Percentiles rank a stretch among this genome's conserved stretches.
phyloP scores from a whole-genome alignment of 2,888 invertebrate genomes.

The Pristionchus arcanus region DNA sequence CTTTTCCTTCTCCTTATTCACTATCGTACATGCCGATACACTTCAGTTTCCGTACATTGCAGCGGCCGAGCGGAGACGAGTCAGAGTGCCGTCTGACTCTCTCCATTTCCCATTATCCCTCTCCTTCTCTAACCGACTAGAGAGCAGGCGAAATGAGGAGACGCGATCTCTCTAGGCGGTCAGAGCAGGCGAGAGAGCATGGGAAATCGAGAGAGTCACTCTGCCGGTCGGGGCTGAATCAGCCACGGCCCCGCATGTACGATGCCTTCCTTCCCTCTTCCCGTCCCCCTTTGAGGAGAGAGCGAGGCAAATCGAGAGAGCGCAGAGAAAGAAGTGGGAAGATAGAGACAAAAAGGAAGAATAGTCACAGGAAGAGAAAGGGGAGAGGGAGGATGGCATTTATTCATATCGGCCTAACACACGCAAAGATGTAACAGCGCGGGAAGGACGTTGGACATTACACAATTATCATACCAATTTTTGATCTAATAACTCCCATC shows the following conservation, averaged over 20 bases:
- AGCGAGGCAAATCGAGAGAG: neutral
- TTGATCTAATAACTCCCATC: neutral
- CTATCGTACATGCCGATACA: constrained; percentile 41
- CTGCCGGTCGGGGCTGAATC: constrained; percentile 16
- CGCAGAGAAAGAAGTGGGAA: neutral
- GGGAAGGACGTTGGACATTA: neutral
- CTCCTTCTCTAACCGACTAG: too few species aligned
- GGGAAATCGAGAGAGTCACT: neutral
- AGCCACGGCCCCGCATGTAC: neutral
- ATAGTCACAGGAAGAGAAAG: constrained; percentile 30
- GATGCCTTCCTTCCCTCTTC: constrained; percentile 7
- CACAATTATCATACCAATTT: neutral
- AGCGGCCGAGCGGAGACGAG: neutral
- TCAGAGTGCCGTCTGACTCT: neutral
- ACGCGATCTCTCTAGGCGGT: neutral
- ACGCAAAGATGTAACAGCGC: neutral
- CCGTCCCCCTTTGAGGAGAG: neutral
- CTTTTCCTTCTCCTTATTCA: constrained; percentile 14
- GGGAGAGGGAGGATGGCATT: constrained; percentile 44
- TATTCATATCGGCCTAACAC: constrained; percentile 25
- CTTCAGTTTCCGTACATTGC: constrained; percentile 43
- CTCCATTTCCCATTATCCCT: too few species aligned
- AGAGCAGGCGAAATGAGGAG: too few species aligned
- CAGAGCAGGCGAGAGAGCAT: neutral
- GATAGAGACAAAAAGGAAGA: constrained; percentile 35